Evolutionary conservation across 2,113 vertebrate genomes (phyloP).

Genomic region (Lontra canadensis): DNA sequence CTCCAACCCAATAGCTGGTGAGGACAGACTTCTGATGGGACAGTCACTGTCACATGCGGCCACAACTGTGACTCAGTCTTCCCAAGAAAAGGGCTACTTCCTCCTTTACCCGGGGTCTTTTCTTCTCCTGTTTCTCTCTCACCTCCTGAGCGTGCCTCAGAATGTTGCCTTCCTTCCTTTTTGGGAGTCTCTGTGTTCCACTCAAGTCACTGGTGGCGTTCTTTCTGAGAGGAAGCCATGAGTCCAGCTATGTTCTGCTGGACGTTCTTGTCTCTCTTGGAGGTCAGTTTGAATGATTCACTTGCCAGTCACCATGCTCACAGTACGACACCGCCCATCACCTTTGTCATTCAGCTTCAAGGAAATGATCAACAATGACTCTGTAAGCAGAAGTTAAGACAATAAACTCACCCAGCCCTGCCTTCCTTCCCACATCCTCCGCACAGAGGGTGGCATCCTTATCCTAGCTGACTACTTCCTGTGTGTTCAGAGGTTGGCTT

Average conservation of each 20-base stretch:
- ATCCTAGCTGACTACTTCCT: rapidly evolving
- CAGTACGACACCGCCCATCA: rapidly evolving
- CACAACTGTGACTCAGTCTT: background rate
- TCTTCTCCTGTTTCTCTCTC: background rate
- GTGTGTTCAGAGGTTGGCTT: rapidly evolving
- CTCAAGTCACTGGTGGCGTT: rapidly evolving
- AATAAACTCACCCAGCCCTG: rapidly evolving
- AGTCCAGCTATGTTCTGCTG: rapidly evolving
- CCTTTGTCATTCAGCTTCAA: background rate
- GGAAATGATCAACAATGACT: background rate
- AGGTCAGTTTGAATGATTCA: background rate
- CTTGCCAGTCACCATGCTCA: background rate
- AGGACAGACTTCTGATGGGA: background rate
- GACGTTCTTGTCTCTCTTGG: no score
- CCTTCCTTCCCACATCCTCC: background rate
- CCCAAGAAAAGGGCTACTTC: rapidly evolving
- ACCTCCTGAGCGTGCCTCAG: background rate
- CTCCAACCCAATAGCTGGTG: rapidly evolving
- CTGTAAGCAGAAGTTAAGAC: background rate
- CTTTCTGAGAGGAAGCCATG: background rate
- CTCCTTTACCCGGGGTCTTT: background rate
- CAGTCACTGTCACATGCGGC: background rate
- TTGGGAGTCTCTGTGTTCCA: no score
- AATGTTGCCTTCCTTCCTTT: background rate
- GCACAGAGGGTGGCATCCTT: background rate